Base-by-base conservation (phyloP, 2,797 vertebrate species). In the Selene dorsalis region DNA sequence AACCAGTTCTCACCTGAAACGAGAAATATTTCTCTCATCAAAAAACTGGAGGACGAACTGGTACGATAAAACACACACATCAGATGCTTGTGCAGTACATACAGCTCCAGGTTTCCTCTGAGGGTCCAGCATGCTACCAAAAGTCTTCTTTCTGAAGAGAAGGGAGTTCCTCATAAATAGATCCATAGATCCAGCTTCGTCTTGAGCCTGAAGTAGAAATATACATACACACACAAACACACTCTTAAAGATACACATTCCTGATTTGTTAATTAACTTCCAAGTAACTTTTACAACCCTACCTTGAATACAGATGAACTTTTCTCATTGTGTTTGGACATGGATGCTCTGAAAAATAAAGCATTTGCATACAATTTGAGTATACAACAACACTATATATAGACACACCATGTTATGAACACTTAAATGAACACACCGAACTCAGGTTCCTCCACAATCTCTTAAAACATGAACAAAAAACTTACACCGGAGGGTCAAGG, bases 81-180 rank as follows among this genome's bases (percentile, higher is more conserved):
- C 47, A 38, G 22, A 20, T 22, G 20, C 6, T 12, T 28, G 32
- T 39, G 14, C 32, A 45, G 41, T 43, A 93, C 96, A 91, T 90
- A 99, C 98, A 16, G 83, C 73, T 84, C 97, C 97, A 30, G 80
- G 52, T 65, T 75, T 96, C 80, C 38, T 92, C 70, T 75, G 93
- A 10, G 94, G 87, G 61, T 94, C 92, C 82, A 95, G 73, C 91
- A 95, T 94, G 90, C 94, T 92, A 17, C 93, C 93, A 1, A 80
- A 92, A 12, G 88, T 88, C 48, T 95, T 96, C 86, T 96, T 99
- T 86, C 94, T 95, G 87, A 96, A 96, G 68, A 97, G 92, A 61
- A 97, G 39, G 1, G 97, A 97, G 87, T 97, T 98, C 86, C 92
- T 95, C 77, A 98, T 93, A 85, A 97, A 96, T 20, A 93, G 71